These are phyloP conservation scores for Tringa solitaria DNA, from an alignment of 2,113 vertebrate species.

Conservation along the genomic window DNA sequence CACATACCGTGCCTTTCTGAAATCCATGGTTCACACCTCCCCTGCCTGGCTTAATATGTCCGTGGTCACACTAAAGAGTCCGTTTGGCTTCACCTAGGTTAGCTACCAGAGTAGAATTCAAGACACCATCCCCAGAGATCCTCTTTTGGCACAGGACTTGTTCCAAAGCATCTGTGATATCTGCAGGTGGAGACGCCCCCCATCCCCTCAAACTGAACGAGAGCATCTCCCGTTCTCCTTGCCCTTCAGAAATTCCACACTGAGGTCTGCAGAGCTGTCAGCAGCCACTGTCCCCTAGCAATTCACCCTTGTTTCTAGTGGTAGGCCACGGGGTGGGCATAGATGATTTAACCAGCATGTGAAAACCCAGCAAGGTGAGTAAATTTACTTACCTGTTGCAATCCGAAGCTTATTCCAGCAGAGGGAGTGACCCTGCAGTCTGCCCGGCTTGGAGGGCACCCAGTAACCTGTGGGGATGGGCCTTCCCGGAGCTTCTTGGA, in stretches of 20 bases:
- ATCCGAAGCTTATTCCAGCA: background rate
- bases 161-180: background rate
- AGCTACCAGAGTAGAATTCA: background rate
- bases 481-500: background rate
- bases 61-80: background rate
- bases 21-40: background rate
- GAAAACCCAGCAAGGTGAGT: background rate
- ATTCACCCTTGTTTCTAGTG: background rate
- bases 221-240: background rate
- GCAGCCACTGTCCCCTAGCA: background rate
- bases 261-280: background rate
- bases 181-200: background rate
- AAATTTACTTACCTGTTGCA: background rate
- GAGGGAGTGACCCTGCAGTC: background rate
- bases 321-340: fast-evolving
- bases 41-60: background rate
- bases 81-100: background rate
- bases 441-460: too few species aligned
- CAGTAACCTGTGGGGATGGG: background rate
- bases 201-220: background rate
- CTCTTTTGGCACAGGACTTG: background rate
- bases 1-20: background rate
- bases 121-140: background rate
- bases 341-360: background rate
- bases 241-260: background rate